These are phyloP conservation scores for Cheilosia scutellata DNA, from an alignment of 2,888 invertebrate species.

Conservation along the genomic window DNA sequence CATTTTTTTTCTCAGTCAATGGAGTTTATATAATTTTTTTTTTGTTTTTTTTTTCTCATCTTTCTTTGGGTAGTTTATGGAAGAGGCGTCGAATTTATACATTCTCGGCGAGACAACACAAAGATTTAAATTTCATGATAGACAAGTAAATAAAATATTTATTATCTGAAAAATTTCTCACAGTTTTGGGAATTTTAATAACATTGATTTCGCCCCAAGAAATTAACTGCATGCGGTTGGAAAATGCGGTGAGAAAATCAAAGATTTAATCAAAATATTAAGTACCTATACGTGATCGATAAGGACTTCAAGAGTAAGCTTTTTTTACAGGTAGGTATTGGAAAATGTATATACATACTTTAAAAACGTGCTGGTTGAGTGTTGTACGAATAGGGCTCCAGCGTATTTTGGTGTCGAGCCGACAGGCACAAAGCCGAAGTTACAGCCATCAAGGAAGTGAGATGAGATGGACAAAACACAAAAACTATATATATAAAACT, in stretches of 20 bases:
- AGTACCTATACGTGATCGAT: slow-evolving; percentile 12
- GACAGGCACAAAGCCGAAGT: no score
- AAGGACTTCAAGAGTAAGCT: neutral
- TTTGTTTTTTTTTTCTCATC: neutral
- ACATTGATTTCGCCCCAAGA: slow-evolving; percentile 7
- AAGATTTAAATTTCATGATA: slow-evolving; percentile 36
- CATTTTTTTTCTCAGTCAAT: slow-evolving; percentile 7
- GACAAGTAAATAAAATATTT: slow-evolving; percentile 27
- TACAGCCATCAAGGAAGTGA: no score
- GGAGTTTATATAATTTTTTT: neutral
- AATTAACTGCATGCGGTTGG: slow-evolving; percentile 6
- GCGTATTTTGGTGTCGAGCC: no score
- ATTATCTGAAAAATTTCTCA: slow-evolving; percentile 22
- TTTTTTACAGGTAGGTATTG: neutral
- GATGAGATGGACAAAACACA: no score
- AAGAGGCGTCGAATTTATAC: slow-evolving; percentile 21
- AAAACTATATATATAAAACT: no score
- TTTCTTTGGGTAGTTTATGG: slow-evolving; percentile 18
- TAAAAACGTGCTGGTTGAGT: no score
- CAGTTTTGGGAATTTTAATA: slow-evolving; percentile 24
- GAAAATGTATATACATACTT: no score
- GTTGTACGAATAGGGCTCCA: no score
- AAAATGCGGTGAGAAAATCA: slow-evolving; percentile 2
- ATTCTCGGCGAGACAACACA: slow-evolving; percentile 27
- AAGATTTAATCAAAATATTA: slow-evolving; percentile 25